Evolutionary conservation across 1,140 invertebrate species (phyloP).

Genomic region (Glossosoma conforme): DNA sequence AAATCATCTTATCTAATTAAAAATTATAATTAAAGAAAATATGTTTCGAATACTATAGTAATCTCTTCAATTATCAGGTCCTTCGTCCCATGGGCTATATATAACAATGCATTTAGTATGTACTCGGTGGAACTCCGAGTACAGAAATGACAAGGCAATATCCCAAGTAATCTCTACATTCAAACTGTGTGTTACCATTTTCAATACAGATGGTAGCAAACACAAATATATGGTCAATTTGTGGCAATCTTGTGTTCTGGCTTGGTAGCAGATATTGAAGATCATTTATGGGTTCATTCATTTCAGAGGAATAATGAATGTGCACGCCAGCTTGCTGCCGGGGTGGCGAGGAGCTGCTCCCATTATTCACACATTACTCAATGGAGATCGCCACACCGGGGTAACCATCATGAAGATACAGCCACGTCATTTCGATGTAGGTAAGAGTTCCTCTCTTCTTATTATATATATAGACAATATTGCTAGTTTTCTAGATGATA

Average conservation of each 20-base stretch:
- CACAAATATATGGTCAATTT: conserved; percentile 10
- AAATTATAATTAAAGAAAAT: no score
- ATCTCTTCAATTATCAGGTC: no score
- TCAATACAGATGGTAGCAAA: background rate
- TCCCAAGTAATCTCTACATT: no score
- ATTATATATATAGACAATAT: conserved; percentile 5
- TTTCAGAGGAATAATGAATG: conserved; percentile 83
- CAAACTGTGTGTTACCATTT: conserved; percentile 13
- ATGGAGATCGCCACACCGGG: conserved; percentile 79
- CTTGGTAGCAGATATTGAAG: conserved; percentile 6
- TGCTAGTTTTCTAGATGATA: no score
- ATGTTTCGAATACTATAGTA: no score
- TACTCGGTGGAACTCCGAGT: no score
- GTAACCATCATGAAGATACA: conserved; percentile 85
- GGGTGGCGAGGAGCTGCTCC: conserved; percentile 90
- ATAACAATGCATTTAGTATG: no score
- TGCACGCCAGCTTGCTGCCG: conserved; percentile 88
- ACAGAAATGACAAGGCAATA: no score
- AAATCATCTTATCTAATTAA: no score
- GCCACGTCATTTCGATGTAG: conserved; percentile 83
- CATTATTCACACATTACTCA: conserved; percentile 67
- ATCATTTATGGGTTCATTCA: no score
- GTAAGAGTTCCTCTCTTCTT: conserved; percentile 46
- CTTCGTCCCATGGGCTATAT: no score
- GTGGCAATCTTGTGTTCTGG: conserved; percentile 10